These are phyloP conservation scores for Alcis repandata DNA, from an alignment of 2,888 invertebrate species.

Conservation along the genomic window DNA sequence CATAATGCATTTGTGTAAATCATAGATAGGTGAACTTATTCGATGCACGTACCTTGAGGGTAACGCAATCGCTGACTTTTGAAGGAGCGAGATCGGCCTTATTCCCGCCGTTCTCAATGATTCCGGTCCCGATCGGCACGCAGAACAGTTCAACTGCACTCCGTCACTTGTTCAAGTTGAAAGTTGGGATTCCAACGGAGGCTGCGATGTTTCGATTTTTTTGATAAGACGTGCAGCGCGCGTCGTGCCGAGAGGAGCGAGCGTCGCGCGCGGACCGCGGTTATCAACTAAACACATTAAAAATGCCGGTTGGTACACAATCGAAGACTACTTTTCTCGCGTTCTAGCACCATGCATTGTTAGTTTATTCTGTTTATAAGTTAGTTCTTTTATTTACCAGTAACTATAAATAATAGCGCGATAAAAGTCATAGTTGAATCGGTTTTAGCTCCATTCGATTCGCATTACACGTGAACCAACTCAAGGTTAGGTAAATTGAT, in stretches of 20 bases:
- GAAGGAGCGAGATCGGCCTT: conserved; percentile 31
- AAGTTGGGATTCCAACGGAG: conserved; percentile 25
- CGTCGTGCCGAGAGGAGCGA: conserved; percentile 61
- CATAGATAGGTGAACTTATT: conserved; percentile 55
- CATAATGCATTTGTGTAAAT: conserved; percentile 64
- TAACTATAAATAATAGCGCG: conserved; percentile 11
- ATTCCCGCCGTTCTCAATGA: conserved; percentile 39
- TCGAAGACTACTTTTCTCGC: conserved; percentile 61
- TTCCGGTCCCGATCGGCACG: conserved; percentile 18
- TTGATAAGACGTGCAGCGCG: conserved; percentile 56
- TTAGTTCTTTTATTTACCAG: conserved; percentile 2
- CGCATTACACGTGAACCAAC: conserved; percentile 43
- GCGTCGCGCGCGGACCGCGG: conserved; percentile 71
- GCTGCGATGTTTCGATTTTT: conserved; percentile 37
- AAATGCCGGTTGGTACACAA: conserved; percentile 70
- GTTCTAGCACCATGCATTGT: conserved; percentile 57
- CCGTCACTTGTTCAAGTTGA: conserved; percentile 25
- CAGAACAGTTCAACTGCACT: conserved; percentile 23
- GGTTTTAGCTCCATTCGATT: conserved; percentile 36
- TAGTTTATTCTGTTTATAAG: conserved; percentile 37
- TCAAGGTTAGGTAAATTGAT: conserved; percentile 52
- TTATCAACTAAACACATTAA: conserved; percentile 83
- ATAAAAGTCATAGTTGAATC: conserved; percentile 9
- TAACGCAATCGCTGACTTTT: conserved; percentile 60
- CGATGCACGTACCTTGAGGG: conserved; percentile 74